Percentiles rank a stretch among this genome's conserved stretches.
Evolutionary conservation across 2,888 invertebrate species (phyloP).

Genomic region (Eugnorisma glareosa): DNA sequence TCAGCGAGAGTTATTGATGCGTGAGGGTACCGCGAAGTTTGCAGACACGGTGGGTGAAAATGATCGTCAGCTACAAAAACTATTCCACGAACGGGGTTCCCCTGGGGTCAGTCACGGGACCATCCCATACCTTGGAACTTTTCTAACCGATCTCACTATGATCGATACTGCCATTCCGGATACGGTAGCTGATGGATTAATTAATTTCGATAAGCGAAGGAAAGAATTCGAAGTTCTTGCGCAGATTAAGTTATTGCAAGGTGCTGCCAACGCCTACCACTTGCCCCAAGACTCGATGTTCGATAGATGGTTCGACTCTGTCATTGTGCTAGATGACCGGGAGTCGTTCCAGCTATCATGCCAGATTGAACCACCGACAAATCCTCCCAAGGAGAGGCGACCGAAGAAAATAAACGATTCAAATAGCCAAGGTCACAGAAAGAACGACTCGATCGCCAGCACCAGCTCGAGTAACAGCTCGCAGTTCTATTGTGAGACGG

Average conservation of each 20-base stretch:
- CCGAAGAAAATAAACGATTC: constrained; percentile 89
- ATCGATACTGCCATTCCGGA: constrained; percentile 99
- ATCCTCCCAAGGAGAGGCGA: constrained; percentile 87
- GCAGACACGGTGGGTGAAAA: constrained; percentile 97
- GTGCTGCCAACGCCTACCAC: constrained; percentile 98
- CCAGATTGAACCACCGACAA: constrained; percentile 94
- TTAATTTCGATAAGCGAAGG: constrained; percentile 99
- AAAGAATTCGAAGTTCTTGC: constrained; percentile 99
- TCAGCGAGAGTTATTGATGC: constrained; percentile 97
- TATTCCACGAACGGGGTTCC: constrained; percentile 94
- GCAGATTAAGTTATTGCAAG: constrained; percentile 98
- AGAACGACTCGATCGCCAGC: constrained; percentile 97
- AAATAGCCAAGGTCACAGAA: constrained; percentile 95
- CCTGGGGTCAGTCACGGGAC: constrained; percentile 97
- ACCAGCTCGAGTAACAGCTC: constrained; percentile 96
- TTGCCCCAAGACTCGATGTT: constrained; percentile 96
- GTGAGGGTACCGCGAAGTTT: constrained; percentile 99
- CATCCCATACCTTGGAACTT: constrained; percentile 99
- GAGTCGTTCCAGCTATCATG: constrained; percentile 97
- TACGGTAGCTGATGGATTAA: constrained; percentile 94
- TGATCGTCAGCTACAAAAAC: constrained; percentile 96
- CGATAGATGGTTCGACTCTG: constrained; percentile 98
- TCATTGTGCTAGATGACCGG: constrained; percentile 97
- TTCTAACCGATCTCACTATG: constrained; percentile 99
- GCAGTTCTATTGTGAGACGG: constrained; percentile 96